A percentile compares a stretch with the other conserved stretches of the same genome.
Evolutionary conservation across 2,888 invertebrate species (phyloP).

Genomic region (Orgyia antiqua): DNA sequence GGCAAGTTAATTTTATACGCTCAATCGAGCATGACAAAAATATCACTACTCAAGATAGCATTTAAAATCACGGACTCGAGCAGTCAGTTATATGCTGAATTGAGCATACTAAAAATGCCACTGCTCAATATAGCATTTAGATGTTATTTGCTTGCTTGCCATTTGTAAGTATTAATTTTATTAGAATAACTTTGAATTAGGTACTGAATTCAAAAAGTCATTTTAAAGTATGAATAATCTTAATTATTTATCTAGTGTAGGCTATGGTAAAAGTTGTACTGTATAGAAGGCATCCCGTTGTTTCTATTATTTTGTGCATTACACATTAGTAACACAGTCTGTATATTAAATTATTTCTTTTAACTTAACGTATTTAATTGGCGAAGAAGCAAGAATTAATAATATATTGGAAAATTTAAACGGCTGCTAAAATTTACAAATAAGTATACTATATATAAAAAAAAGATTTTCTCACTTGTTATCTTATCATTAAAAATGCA

Average conservation of each 20-base stretch:
- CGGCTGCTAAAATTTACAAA: constrained; percentile 34
- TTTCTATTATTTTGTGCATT: constrained; percentile 57
- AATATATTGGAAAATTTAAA: constrained; percentile 36
- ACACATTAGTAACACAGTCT: constrained; percentile 70
- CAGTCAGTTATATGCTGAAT: not conserved
- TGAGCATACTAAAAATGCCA: not conserved
- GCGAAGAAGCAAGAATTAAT: constrained; percentile 59
- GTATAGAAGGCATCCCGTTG: constrained; percentile 76
- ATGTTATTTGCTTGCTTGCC: constrained; percentile 17
- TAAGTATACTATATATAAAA: constrained; percentile 23
- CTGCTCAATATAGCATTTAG: constrained; percentile 8
- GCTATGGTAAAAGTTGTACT: constrained; percentile 77
- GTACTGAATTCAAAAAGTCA: constrained; percentile 36
- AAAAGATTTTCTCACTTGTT: constrained; percentile 63
- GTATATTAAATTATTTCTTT: constrained; percentile 42
- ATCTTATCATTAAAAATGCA: constrained; percentile 74
- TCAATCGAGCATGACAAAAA: too few relatives aligned
- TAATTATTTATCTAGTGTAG: constrained; percentile 63
- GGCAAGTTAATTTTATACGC: constrained; percentile 2
- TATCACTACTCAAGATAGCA: too few relatives aligned
- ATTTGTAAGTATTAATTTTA: too few relatives aligned
- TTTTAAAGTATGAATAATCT: constrained; percentile 39
- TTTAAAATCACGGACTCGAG: too few relatives aligned
- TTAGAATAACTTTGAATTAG: too few relatives aligned
- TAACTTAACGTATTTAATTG: constrained; percentile 56